phyloP scores from a whole-genome alignment of 2,888 invertebrate genomes.

The Tanypteryx hageni region DNA sequence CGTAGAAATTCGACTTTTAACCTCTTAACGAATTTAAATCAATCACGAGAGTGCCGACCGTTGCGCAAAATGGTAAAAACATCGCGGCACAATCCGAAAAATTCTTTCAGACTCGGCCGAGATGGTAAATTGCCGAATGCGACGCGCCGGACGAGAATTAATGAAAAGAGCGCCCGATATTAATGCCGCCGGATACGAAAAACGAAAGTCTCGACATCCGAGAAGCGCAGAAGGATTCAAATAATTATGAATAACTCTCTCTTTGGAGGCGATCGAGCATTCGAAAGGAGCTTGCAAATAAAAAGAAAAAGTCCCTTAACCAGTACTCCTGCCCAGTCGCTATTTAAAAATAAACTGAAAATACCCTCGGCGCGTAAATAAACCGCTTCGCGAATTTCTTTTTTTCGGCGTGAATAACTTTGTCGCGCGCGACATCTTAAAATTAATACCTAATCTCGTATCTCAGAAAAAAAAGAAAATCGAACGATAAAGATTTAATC shows the following conservation, averaged over 20 bases:
- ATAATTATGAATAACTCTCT: slow-evolving; percentile 24
- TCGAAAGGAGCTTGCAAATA: not conserved
- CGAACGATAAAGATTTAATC: not conserved
- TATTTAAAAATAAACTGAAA: not conserved
- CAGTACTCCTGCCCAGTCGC: not conserved
- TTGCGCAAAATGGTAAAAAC: slow-evolving; percentile 6
- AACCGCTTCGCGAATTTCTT: not conserved
- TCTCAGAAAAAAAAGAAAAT: not conserved
- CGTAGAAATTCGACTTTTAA: no score
- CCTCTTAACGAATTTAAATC: not conserved
- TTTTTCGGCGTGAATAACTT: slow-evolving; percentile 3
- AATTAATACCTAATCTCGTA: slow-evolving; percentile 13
- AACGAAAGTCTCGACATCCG: slow-evolving; percentile 5
- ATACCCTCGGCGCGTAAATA: not conserved
- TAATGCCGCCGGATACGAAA: slow-evolving; percentile 1
- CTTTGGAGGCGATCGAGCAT: not conserved
- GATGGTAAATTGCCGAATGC: slow-evolving; percentile 13
- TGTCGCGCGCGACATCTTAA: not conserved
- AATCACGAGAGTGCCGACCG: not conserved
- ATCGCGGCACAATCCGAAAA: not conserved
- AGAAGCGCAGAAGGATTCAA: slow-evolving; percentile 10
- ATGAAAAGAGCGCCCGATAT: slow-evolving; percentile 1
- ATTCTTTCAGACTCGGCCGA: not conserved
- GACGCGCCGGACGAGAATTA: slow-evolving; percentile 10
- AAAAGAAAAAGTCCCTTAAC: not conserved